Percentiles rank a stretch among this genome's conserved stretches.
Evolutionary conservation across 2,113 vertebrate genomes (phyloP).

Genomic region (Mastomys natalensis): DNA sequence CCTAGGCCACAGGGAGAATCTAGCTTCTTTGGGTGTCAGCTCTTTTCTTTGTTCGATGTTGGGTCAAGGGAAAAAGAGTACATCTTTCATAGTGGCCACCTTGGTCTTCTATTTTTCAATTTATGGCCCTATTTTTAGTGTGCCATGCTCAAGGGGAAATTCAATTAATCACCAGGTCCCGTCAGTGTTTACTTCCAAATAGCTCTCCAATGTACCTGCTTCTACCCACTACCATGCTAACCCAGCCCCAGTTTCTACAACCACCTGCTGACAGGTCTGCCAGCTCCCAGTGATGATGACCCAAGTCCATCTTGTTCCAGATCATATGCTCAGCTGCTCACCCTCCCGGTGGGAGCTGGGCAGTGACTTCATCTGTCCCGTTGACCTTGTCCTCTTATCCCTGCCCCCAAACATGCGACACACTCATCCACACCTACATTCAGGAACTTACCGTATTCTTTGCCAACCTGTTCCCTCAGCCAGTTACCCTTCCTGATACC

Average conservation of each 20-base stretch:
- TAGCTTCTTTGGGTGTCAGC: neutral
- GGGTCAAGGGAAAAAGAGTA: slow-evolving; percentile 44
- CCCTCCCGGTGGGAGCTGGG: neutral
- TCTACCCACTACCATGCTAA: neutral
- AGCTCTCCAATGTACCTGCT: neutral
- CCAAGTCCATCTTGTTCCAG: neutral
- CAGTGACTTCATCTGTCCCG: neutral
- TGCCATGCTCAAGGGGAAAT: slow-evolving; percentile 60
- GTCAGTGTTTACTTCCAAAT: slow-evolving; percentile 26
- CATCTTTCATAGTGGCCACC: slow-evolving; percentile 60
- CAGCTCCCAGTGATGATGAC: accelerated
- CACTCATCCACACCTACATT: accelerated
- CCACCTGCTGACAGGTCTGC: neutral
- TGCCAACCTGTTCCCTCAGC: neutral
- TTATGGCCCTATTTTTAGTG: slow-evolving; percentile 56
- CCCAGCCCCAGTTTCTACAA: neutral
- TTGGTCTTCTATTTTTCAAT: slow-evolving; percentile 63
- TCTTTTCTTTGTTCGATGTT: slow-evolving; percentile 24
- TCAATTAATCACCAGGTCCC: slow-evolving; percentile 47
- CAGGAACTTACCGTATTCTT: neutral
- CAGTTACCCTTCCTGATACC: neutral
- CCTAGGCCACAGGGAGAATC: neutral
- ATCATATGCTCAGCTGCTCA: neutral
- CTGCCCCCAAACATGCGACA: accelerated
- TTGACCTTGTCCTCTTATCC: neutral